Percentiles rank a stretch among this genome's conserved stretches.
Evolutionary conservation across 2,797 vertebrate species (phyloP).

Genomic region (Phalloptychus januarius): DNA sequence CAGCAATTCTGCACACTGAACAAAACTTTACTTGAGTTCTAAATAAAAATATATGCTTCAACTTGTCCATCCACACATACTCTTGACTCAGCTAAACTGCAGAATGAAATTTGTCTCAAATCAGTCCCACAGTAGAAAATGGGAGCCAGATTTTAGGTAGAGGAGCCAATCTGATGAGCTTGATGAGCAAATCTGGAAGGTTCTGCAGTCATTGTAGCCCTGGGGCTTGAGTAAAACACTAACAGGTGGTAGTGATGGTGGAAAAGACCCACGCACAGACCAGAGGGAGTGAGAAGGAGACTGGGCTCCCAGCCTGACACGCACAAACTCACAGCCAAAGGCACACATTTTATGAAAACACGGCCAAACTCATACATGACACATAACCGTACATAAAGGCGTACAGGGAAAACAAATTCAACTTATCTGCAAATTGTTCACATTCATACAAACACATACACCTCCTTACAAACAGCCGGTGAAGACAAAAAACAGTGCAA

Average conservation of each 20-base stretch:
- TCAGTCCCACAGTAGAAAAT: conserved; percentile 67
- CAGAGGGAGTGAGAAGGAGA: conserved; percentile 72
- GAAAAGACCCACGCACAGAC: conserved; percentile 80
- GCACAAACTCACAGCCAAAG: conserved; percentile 53
- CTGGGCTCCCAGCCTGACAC: conserved; percentile 66
- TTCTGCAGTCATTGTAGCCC: conserved; percentile 70
- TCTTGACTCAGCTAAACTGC: conserved; percentile 65
- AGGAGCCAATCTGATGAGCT: conserved; percentile 64
- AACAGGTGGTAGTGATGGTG: conserved; percentile 76
- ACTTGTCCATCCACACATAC: conserved; percentile 39
- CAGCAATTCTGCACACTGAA: conserved; percentile 42
- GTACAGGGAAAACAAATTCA: conserved; percentile 7
- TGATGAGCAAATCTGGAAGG: conserved; percentile 77
- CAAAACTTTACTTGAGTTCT: conserved; percentile 60
- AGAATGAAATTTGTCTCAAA: conserved; percentile 56
- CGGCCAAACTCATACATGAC: conserved; percentile 55
- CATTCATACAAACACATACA: conserved; percentile 1
- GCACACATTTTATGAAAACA: conserved; percentile 48
- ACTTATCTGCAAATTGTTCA: background rate
- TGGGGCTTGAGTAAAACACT: conserved; percentile 75
- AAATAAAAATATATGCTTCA: conserved; percentile 54
- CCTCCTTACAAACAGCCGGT: conserved; percentile 9
- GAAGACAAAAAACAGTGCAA: conserved; percentile 18
- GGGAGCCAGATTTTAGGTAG: conserved; percentile 71
- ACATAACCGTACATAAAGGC: conserved; percentile 31